Evolutionary conservation across 2,797 vertebrate genomes (phyloP), one percentile per base, ranked within the genome.

Genomic region (Vespertilio murinus): DNA sequence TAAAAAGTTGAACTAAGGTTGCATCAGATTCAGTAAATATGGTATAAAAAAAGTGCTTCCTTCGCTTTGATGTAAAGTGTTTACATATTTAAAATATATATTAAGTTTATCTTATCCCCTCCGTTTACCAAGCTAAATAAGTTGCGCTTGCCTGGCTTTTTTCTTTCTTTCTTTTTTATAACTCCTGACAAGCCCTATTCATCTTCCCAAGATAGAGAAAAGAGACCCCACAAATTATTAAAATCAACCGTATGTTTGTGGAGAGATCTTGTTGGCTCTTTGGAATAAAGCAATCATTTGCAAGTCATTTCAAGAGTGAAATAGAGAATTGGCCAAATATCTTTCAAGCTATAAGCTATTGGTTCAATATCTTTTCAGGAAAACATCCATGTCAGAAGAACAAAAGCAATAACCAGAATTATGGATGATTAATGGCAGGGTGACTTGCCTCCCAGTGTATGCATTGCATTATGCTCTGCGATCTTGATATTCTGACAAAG

Each of bases 221-320:
- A 92, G 33, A 84, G 45, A 70, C 35, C 22, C n/a, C 18, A 77
- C 42, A 64, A 40, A 71, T 71, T 42, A 73, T 47, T 73, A n/a
- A n/a, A 94, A 25, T 30, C 35, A 74, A 65, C 8, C n/a, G 11
- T 75, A 22, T 42, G n/a, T 56, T 84, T 67, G 47, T 80, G 25
- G 30, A 88, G 33, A 38, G 33, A 8, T 87, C 45, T 69, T 74
- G 8, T 64, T 67, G 54, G 16, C 33, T 85, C 33, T 47, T 78
- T 67, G 23, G 28, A 77, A 83, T 74, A 86, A 95, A 56, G 8
- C 35, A 86, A n/a, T 81, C 65, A 92, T 56, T 86, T 78, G 22
- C 22, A 92, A 52, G n/a, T 61, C 80, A 96, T 91, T 93, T 94
- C 40, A 89, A 33, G 11, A 91, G 42, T 65, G 33, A 95, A 95